Conservation (phyloP, 2,888 invertebrate species). For the Lypha dubia region DNA sequence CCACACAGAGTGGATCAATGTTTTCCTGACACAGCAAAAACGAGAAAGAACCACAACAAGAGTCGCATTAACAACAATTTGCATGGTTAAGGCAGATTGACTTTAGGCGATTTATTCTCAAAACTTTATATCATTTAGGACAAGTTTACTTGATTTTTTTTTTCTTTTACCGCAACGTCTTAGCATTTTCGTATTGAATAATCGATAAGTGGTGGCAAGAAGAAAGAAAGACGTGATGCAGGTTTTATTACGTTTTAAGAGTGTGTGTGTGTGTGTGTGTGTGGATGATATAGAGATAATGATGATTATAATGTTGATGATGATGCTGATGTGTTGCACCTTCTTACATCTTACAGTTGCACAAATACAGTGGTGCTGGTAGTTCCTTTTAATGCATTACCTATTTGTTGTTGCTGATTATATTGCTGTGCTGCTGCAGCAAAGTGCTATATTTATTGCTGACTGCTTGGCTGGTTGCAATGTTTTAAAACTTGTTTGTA, state of each 20-base stretch:
- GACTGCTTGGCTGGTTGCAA: constrained; percentile 43
- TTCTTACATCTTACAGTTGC: constrained; percentile 41
- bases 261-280: constrained; percentile 8
- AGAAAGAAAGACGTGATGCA: constrained; percentile 17
- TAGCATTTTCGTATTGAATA: constrained; percentile 32
- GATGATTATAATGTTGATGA: constrained; percentile 26
- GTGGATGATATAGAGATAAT: constrained; percentile 24
- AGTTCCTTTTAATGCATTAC: constrained; percentile 30
- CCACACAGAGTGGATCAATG: constrained; percentile 30
- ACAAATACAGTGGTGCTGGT: constrained; percentile 22
- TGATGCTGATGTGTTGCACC: constrained; percentile 39
- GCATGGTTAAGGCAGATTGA: constrained; percentile 41
- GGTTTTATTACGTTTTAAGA: constrained; percentile 21
- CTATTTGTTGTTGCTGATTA: constrained; percentile 46
- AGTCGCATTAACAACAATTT: constrained; percentile 46
- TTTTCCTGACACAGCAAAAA: constrained; percentile 30
- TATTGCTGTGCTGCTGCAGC: constrained; percentile 51
- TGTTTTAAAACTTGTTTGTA: constrained; percentile 54
- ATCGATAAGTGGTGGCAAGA: constrained; percentile 36
- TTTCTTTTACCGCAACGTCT: neutral
- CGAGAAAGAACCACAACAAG: neutral
- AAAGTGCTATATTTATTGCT: constrained; percentile 62
- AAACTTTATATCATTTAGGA: constrained; percentile 35
- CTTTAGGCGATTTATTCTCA: constrained; percentile 48
- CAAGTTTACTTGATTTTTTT: constrained; percentile 15